Evolutionary conservation across 2,797 vertebrate species (phyloP).

Genomic region (Amniataba percoides): DNA sequence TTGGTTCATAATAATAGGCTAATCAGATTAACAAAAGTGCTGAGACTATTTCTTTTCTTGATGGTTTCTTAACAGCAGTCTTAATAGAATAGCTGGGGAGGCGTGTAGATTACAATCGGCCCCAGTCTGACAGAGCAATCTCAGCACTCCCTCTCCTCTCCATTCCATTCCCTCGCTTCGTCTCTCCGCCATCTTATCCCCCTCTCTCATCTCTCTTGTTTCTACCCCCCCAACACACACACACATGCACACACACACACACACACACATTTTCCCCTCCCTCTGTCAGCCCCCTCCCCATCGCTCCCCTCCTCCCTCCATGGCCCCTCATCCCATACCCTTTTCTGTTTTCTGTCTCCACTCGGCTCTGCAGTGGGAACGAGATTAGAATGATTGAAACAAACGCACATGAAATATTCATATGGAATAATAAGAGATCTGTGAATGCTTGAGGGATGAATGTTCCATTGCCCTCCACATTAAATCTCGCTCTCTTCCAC

Average conservation of each 20-base stretch:
- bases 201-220: constrained; percentile 74
- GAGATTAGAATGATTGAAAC: constrained; percentile 90
- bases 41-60: constrained; percentile 87
- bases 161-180: constrained; percentile 61
- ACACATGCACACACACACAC: too few relatives aligned
- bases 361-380: constrained; percentile 79
- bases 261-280: background rate
- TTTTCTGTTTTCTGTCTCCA: constrained; percentile 79
- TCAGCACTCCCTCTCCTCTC: constrained; percentile 75
- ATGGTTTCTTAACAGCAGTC: constrained; percentile 87
- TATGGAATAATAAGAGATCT: constrained; percentile 88
- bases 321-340: constrained; percentile 50
- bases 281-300: constrained; percentile 20
- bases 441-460: constrained; percentile 86
- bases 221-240: constrained; percentile 25
- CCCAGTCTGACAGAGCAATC: constrained; percentile 83
- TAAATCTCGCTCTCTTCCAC: constrained; percentile 84
- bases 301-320: constrained; percentile 43
- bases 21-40: constrained; percentile 89
- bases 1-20: constrained; percentile 85
- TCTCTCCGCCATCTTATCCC: constrained; percentile 82
- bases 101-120: constrained; percentile 85
- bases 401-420: constrained; percentile 90
- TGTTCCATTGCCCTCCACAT: constrained; percentile 86
- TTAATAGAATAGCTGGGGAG: constrained; percentile 87